A percentile compares a stretch with the other conserved stretches of the same genome.
phyloP scores from a whole-genome alignment of 2,113 vertebrate species.

The Brienomyrus longianalis region DNA sequence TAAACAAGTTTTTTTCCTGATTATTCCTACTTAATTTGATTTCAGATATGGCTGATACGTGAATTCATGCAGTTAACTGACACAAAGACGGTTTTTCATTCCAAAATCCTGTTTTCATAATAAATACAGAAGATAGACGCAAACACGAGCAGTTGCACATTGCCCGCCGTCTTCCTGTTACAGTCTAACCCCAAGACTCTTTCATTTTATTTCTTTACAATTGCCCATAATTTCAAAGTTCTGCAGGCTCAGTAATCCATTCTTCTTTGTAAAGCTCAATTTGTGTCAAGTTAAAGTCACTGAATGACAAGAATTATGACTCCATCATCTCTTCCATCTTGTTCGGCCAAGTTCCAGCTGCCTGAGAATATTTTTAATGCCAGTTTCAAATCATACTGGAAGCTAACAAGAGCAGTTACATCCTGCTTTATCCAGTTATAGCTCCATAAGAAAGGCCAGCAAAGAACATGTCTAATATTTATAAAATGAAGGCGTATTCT shows the following conservation, averaged over 20 bases:
- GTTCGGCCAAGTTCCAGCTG: not conserved
- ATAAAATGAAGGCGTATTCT: not conserved
- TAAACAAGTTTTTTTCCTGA: not conserved
- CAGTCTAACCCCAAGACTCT: not conserved
- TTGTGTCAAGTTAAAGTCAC: constrained; percentile 10
- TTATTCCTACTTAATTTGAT: not conserved
- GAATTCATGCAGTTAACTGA: not conserved
- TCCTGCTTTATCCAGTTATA: constrained; percentile 2
- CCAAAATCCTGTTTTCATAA: not conserved
- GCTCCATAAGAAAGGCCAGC: not conserved
- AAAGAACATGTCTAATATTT: not conserved
- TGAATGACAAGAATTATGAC: constrained; percentile 16
- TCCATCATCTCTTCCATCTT: constrained; percentile 6
- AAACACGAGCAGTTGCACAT: not conserved
- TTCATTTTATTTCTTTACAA: not conserved
- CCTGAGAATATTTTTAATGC: constrained; percentile 1
- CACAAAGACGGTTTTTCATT: not conserved
- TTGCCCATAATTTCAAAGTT: not conserved
- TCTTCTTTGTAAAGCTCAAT: constrained; percentile 14
- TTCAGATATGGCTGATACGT: not conserved
- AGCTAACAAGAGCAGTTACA: constrained; percentile 7
- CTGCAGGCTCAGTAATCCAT: constrained; percentile 2
- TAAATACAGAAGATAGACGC: not conserved
- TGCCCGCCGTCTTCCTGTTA: not conserved
- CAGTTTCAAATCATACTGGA: not conserved